Base-by-base conservation (phyloP, 2,797 vertebrate species). In the Poecilia picta region DNA sequence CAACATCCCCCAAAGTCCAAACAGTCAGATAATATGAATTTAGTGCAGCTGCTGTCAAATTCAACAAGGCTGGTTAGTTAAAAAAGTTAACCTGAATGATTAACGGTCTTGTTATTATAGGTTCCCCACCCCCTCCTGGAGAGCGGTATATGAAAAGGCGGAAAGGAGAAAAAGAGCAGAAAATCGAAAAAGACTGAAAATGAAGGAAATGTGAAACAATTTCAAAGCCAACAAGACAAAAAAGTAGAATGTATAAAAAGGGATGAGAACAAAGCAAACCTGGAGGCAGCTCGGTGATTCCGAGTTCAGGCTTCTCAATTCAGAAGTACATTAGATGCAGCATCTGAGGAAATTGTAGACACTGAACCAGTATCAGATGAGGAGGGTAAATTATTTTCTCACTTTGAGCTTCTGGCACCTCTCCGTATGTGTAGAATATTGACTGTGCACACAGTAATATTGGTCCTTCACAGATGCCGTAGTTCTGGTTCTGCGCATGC, bases 21-120 rank as follows among this genome's bases (percentile, higher is more conserved):
- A 73, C 77, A 68, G 64, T 68, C 20, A 41, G 8, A 84, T 78
- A 82, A 75, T 83, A 91, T 82, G 87, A 84, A 87, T 85, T 84
- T 90, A 92, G 85, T 90, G 88, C 84, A 82, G 86, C 83, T 75
- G 77, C 76, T 91, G 92, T 92, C 92, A 93, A 87, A 93, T 91
- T 88, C 89, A 92, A 92, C 89, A 93, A 90, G 90, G 89, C 78
- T 87, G 88, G 86, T 84, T 90, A 91, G 90, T 90, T 92, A 53
- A 53, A 51, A 53, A 11, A 91, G 92, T 92, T 89, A 91, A 92
- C 93, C 82, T 81, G 77, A 90, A 85, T 93, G 92, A 93, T 94
- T 92, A 92, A 93, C 93, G 91, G 84, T 91, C 89, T 91, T 93
- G 92, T 92, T 94, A 92, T 87, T 79, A 83, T 59, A 82, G 82